Evolutionary conservation across 2,113 vertebrate species (phyloP).

Genomic region (Oreochromis aureus): DNA sequence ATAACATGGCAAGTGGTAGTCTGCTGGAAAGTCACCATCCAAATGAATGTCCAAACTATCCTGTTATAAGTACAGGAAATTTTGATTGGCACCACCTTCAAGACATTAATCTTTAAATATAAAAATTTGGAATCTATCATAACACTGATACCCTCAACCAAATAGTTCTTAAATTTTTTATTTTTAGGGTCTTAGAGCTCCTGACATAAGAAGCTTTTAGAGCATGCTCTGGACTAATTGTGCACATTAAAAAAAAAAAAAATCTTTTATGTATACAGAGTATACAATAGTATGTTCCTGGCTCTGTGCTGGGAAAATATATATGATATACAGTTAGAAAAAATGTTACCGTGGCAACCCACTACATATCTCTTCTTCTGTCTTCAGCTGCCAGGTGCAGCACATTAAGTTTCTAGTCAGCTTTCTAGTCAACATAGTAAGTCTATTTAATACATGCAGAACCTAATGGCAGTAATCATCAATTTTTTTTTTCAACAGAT

Average conservation of each 20-base stretch:
- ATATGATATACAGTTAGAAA: not conserved
- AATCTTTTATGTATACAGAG: not conserved
- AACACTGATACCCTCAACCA: not conserved
- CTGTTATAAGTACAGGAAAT: not conserved
- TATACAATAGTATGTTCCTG: not conserved
- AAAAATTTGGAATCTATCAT: not conserved
- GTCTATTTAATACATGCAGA: not conserved
- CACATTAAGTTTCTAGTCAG: not conserved
- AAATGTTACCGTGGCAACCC: not conserved
- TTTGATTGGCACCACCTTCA: not conserved
- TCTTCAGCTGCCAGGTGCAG: not conserved
- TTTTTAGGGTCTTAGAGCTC: not conserved
- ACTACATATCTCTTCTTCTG: not conserved
- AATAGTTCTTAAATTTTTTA: not conserved
- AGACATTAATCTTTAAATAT: not conserved
- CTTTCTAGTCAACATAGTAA: not conserved
- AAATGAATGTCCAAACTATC: not conserved
- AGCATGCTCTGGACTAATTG: not conserved
- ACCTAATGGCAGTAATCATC: not conserved
- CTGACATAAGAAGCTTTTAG: not conserved
- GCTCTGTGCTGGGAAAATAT: not conserved
- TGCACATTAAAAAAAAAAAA: not conserved
- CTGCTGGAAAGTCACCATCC: not conserved
- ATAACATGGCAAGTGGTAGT: not conserved
- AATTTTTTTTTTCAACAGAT: not conserved